phyloP scores from a whole-genome alignment of 2,888 invertebrate genomes.

The Exocentrus adspersus region DNA sequence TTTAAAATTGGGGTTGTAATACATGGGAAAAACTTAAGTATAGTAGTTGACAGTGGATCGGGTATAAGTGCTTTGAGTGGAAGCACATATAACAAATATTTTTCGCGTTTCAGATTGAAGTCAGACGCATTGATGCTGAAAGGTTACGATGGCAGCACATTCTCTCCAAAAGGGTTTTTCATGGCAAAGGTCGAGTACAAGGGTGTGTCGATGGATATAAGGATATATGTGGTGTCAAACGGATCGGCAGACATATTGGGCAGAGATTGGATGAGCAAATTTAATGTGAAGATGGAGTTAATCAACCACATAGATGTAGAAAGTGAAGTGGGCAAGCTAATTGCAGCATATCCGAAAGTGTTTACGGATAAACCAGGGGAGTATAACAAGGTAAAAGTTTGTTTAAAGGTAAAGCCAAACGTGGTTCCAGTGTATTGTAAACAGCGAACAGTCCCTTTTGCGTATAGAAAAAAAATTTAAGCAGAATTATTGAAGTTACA shows the following conservation, averaged over 20 bases:
- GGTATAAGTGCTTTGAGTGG: slow-evolving; percentile 11
- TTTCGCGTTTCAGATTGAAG: slow-evolving; percentile 19
- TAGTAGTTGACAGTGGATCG: slow-evolving; percentile 17
- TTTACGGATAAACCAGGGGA: not conserved
- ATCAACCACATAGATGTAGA: not conserved
- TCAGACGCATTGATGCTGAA: slow-evolving; percentile 14
- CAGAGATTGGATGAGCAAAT: slow-evolving; percentile 4
- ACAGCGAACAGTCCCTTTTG: slow-evolving; percentile 47
- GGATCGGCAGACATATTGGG: slow-evolving; percentile 12
- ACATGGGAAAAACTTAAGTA: not conserved
- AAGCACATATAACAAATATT: slow-evolving; percentile 11
- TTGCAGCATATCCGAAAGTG: slow-evolving; percentile 3
- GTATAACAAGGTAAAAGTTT: slow-evolving; percentile 2
- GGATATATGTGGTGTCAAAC: slow-evolving; percentile 16
- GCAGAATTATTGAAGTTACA: slow-evolving; percentile 37
- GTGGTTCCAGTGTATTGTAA: slow-evolving; percentile 36
- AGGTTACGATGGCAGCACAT: slow-evolving; percentile 17
- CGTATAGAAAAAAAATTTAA: slow-evolving; percentile 45
- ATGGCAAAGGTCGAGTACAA: not conserved
- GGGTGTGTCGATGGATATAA: not conserved
- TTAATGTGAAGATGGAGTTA: slow-evolving; percentile 3
- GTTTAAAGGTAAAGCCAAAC: not conserved
- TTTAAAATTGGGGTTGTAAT: slow-evolving; percentile 10
- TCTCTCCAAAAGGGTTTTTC: slow-evolving; percentile 17
- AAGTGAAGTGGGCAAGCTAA: not conserved